These are phyloP conservation scores for Temnothorax nylanderi DNA, from an alignment of 1,140 invertebrate genomes.

Conservation along the genomic window DNA sequence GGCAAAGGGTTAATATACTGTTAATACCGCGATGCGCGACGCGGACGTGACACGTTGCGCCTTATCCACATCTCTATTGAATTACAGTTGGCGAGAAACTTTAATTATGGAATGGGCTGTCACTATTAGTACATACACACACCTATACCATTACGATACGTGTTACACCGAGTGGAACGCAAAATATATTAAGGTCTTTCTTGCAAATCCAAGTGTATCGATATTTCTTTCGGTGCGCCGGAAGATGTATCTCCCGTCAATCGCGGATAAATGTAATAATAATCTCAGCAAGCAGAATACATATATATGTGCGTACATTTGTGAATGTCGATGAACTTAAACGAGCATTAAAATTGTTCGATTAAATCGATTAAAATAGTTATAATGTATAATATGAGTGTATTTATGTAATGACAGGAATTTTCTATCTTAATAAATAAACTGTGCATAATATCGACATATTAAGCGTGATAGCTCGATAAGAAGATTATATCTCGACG, in stretches of 20 bases:
- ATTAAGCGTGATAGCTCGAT: neutral
- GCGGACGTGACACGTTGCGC: constrained; percentile 39
- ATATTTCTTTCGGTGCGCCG: neutral
- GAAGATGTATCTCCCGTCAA: neutral
- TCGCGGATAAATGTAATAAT: neutral
- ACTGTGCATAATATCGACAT: neutral
- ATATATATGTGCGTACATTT: neutral
- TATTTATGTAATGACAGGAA: neutral
- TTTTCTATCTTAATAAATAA: neutral
- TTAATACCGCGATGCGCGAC: constrained; percentile 34
- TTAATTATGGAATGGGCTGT: constrained; percentile 74
- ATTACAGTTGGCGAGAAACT: constrained; percentile 70
- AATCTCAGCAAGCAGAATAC: neutral
- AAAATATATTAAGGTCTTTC: constrained; percentile 24
- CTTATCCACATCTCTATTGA: constrained; percentile 73
- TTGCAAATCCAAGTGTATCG: neutral
- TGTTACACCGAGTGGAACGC: neutral
- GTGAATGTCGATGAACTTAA: neutral
- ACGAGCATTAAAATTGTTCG: too few species aligned
- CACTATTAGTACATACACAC: constrained; percentile 1
- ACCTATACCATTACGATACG: neutral
- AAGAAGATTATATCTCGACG: neutral
- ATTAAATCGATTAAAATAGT: constrained; percentile 6
- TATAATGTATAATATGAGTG: neutral
- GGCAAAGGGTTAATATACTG: constrained; percentile 36